A percentile compares a stretch with the other conserved stretches of the same genome.
Evolutionary conservation across 2,888 invertebrate genomes (phyloP).

Genomic region (Bimastos eiseni): DNA sequence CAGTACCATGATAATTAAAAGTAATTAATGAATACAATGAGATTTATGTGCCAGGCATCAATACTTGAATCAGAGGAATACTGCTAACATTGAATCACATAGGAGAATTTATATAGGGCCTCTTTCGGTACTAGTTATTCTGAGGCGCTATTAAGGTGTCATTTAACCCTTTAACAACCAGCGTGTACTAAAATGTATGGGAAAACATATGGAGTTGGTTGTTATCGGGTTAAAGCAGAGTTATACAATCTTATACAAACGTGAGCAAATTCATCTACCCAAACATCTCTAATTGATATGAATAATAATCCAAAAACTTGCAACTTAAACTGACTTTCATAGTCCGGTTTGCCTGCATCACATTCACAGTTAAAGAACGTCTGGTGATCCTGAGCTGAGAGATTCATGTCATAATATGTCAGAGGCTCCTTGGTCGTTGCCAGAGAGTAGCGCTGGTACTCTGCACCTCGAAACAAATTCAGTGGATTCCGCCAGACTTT

Average conservation of each 20-base stretch:
- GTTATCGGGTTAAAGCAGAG: too few relatives aligned
- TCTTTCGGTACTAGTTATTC: too few relatives aligned
- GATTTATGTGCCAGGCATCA: too few relatives aligned
- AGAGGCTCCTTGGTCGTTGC: constrained; percentile 89
- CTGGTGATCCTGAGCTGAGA: constrained; percentile 97
- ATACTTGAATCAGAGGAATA: too few relatives aligned
- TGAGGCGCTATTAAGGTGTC: too few relatives aligned
- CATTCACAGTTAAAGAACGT: constrained; percentile 91
- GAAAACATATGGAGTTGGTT: too few relatives aligned
- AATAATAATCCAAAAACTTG: not conserved
- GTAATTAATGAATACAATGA: too few relatives aligned
- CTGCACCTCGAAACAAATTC: constrained; percentile 90
- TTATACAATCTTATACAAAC: not conserved
- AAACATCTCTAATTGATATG: not conserved
- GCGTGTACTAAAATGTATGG: too few relatives aligned
- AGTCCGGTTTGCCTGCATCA: constrained; percentile 82
- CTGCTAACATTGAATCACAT: too few relatives aligned
- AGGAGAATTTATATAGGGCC: too few relatives aligned
- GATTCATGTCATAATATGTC: constrained; percentile 98
- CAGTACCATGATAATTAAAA: too few relatives aligned
- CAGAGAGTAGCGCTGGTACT: constrained; percentile 92
- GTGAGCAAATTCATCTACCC: not conserved
- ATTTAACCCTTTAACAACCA: too few relatives aligned
- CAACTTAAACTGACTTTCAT: constrained; percentile 69
- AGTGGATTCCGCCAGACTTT: constrained; percentile 96